phyloP scores from a whole-genome alignment of 2,113 vertebrate genomes.

The Otolemur garnettii region DNA sequence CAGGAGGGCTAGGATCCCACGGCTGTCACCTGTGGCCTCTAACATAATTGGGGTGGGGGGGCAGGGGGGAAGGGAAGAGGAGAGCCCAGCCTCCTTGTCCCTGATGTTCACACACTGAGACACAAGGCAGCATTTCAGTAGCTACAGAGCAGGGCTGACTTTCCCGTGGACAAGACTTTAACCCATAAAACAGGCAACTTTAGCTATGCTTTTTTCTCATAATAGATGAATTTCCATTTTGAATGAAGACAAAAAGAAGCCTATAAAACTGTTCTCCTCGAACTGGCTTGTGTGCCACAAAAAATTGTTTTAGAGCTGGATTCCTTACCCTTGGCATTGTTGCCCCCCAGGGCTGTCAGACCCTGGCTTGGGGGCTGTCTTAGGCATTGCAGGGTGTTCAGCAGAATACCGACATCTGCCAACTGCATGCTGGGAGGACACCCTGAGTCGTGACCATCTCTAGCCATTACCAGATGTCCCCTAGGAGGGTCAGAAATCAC shows the following conservation, averaged over 20 bases:
- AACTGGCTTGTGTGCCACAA: neutral
- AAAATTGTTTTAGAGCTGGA: neutral
- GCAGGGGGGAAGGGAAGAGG: too few relatives aligned
- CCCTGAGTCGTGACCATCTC: neutral
- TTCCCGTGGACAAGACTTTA: neutral
- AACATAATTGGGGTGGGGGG: too few relatives aligned
- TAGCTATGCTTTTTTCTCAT: neutral
- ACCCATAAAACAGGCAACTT: neutral
- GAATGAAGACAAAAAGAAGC: neutral
- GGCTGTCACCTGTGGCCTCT: accelerated
- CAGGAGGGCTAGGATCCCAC: neutral
- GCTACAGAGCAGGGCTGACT: neutral
- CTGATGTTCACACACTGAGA: neutral
- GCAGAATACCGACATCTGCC: too few relatives aligned
- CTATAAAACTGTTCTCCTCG: neutral
- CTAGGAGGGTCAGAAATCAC: too few relatives aligned
- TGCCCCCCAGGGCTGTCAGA: neutral
- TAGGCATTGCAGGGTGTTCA: accelerated
- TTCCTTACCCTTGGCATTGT: accelerated
- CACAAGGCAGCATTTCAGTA: neutral
- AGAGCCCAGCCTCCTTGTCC: neutral
- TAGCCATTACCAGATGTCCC: neutral
- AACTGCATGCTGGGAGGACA: neutral
- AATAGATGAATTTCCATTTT: neutral
- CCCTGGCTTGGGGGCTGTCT: too few relatives aligned